phyloP scores from a whole-genome alignment of 2,888 invertebrate species.

The Pyrochroa serraticornis region DNA sequence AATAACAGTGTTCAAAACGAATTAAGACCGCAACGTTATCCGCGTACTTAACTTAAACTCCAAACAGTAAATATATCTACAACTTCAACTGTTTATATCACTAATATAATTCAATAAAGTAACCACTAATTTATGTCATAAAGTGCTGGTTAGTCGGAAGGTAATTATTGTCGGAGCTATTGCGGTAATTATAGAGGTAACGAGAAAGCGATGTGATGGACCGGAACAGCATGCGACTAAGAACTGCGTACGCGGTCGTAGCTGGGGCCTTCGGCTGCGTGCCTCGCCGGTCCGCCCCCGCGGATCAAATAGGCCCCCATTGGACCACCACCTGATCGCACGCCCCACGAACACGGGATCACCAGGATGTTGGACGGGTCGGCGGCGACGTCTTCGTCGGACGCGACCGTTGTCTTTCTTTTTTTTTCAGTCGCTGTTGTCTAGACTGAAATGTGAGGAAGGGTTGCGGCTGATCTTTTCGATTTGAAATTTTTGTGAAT shows the following conservation, averaged over 20 bases:
- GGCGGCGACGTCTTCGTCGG: constrained; percentile 23
- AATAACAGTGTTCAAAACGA: not conserved
- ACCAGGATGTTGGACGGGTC: constrained; percentile 3
- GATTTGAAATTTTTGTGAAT: not conserved
- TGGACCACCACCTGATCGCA: constrained; percentile 43
- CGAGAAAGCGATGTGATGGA: constrained; percentile 39
- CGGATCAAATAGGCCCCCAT: constrained; percentile 41
- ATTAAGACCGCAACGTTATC: constrained; percentile 10
- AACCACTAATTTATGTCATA: constrained; percentile 50
- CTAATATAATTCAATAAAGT: constrained; percentile 46
- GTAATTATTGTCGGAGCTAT: constrained; percentile 41
- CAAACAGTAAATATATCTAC: constrained; percentile 5
- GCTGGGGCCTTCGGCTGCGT: constrained; percentile 36
- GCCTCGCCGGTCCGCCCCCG: constrained; percentile 41
- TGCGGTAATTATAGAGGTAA: constrained; percentile 43
- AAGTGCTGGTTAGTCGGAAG: constrained; percentile 48
- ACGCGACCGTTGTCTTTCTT: not conserved
- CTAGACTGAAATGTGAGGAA: not conserved
- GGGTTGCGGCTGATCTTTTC: not conserved
- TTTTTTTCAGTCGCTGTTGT: not conserved
- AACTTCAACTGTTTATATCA: constrained; percentile 39
- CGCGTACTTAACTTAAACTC: too few species aligned
- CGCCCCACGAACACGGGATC: constrained; percentile 36
- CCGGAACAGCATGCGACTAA: constrained; percentile 46
- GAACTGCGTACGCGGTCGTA: constrained; percentile 38